phyloP scores from a whole-genome alignment of 2,888 invertebrate species.

The Drosophila picticornis region DNA sequence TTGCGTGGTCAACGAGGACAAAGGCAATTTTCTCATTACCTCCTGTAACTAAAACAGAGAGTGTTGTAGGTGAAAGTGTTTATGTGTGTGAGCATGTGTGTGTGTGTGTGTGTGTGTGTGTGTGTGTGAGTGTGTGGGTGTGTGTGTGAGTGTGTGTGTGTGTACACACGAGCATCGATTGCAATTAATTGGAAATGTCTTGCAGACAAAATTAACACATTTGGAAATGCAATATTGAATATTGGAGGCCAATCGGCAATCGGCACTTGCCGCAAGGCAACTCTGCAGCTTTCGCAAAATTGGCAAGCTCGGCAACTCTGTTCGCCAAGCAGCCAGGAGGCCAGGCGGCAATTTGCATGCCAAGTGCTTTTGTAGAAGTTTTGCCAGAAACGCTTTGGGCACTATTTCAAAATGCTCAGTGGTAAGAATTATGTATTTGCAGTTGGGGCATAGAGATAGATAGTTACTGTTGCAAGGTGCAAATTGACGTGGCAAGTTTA shows the following conservation, averaged over 20 bases:
- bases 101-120: conserved; percentile 2
- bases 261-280: conserved; percentile 25
- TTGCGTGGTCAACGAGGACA: conserved; percentile 52
- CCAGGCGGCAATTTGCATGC: conserved; percentile 47
- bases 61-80: conserved; percentile 1
- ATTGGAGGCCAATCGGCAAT: conserved; percentile 47
- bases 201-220: conserved; percentile 69
- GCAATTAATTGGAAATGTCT: conserved; percentile 71
- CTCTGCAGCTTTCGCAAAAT: conserved; percentile 18
- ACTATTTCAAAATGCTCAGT: conserved; percentile 14
- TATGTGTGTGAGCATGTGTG: conserved; percentile 5
- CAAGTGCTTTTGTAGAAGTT: conserved; percentile 42
- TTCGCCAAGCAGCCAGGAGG: conserved; percentile 24
- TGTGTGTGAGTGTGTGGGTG: conserved; percentile 5
- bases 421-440: conserved; percentile 40
- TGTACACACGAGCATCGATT: conserved; percentile 36
- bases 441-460: conserved; percentile 5
- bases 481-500: background rate
- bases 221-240: conserved; percentile 27
- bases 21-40: background rate
- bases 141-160: background rate
- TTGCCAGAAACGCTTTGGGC: conserved; percentile 40
- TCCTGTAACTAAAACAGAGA: background rate
- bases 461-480: conserved; percentile 5
- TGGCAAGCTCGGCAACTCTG: conserved; percentile 25